Conservation (phyloP, 2,797 vertebrate species). For the Bradypodion ventrale region DNA sequence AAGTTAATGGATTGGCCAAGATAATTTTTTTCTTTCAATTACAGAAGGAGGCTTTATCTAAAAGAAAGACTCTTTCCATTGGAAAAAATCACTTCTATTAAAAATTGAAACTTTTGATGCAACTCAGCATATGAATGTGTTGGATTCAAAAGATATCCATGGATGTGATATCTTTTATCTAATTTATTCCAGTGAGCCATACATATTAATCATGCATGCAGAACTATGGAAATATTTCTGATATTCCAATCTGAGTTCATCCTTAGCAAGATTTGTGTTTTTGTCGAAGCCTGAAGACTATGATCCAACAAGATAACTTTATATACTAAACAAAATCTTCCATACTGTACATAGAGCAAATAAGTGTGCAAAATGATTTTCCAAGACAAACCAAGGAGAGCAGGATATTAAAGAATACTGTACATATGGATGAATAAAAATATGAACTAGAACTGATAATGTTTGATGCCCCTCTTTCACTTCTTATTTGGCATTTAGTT, state of each 20-base stretch:
- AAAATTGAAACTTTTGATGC: not conserved
- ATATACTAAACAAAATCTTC: not conserved
- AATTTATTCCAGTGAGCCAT: not conserved
- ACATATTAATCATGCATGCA: not conserved
- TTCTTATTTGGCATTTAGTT: not conserved
- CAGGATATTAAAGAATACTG: not conserved
- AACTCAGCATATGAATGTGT: not conserved
- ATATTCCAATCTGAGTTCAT: not conserved
- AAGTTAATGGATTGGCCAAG: not conserved
- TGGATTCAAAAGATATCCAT: not conserved
- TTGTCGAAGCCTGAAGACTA: not conserved
- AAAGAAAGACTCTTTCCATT: not conserved
- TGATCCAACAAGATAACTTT: not conserved
- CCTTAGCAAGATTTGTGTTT: not conserved
- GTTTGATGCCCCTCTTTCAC: not conserved
- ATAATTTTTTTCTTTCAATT: not conserved
- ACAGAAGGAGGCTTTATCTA: not conserved
- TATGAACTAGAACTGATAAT: not conserved
- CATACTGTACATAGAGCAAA: not conserved
- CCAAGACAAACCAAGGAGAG: not conserved
- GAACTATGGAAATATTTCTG: not conserved
- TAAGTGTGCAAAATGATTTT: not conserved
- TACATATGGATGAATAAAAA: not conserved
- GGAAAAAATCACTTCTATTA: not conserved
- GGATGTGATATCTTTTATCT: no score